These are phyloP conservation scores for Spodoptera litura DNA, from an alignment of 1,140 invertebrate genomes.

Conservation along the genomic window DNA sequence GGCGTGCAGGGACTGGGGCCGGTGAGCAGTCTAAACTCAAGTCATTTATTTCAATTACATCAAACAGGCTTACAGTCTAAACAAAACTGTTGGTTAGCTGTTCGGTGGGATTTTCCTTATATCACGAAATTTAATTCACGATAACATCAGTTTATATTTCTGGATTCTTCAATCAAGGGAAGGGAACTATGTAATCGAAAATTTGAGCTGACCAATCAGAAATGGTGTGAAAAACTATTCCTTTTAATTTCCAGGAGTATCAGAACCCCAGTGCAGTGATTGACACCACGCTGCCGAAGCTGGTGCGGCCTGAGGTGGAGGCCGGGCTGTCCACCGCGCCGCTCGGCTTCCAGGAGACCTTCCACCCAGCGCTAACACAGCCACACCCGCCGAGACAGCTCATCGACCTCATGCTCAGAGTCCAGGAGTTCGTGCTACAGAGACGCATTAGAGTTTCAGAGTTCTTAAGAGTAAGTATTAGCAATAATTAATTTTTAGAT, in stretches of 20 bases:
- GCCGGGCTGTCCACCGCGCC: conserved; percentile 82
- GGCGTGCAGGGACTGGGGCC: conserved; percentile 86
- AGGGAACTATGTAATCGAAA: no score
- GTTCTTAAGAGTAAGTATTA: conserved; percentile 87
- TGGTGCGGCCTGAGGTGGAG: conserved; percentile 88
- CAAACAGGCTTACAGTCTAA: no score
- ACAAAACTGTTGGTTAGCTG: no score
- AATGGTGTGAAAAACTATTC: not conserved
- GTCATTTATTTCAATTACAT: no score
- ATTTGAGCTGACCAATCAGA: not conserved
- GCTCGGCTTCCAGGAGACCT: conserved; percentile 86
- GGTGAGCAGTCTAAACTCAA: conserved; percentile 67
- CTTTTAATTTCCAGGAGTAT: conserved; percentile 73
- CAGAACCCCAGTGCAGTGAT: conserved; percentile 85
- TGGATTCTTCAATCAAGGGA: no score
- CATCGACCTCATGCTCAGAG: conserved; percentile 83
- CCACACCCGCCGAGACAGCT: conserved; percentile 74
- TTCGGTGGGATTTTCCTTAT: not conserved
- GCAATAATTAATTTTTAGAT: no score
- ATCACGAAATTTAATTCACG: no score
- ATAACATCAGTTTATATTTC: no score
- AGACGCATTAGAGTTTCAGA: conserved; percentile 87
- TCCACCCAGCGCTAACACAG: conserved; percentile 86
- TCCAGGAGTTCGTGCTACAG: conserved; percentile 88
- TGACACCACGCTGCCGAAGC: conserved; percentile 88